A percentile compares a stretch with the other conserved stretches of the same genome.
phyloP scores from a whole-genome alignment of 2,113 vertebrate genomes.

The Tiliqua scincoides region DNA sequence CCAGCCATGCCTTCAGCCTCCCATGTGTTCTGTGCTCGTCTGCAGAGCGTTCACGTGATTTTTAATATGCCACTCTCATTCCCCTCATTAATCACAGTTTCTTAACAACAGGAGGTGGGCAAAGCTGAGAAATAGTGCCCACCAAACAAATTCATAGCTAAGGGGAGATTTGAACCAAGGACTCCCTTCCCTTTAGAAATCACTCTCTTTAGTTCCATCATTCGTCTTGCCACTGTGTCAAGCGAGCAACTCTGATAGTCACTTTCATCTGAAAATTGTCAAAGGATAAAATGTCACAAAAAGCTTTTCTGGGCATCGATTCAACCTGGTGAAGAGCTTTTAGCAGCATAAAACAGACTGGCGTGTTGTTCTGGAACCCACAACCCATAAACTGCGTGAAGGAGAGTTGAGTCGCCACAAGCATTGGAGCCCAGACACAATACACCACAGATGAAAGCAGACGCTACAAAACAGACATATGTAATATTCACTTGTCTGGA shows the following conservation, averaged over 20 bases:
- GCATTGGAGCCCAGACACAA: constrained; percentile 47
- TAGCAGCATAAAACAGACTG: constrained; percentile 14
- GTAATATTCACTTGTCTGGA: constrained; percentile 56
- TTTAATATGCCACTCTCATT: not conserved
- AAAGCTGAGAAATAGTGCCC: not conserved
- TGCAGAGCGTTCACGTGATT: too few species aligned
- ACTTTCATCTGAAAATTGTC: not conserved
- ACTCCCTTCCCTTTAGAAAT: not conserved
- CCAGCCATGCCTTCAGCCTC: too few species aligned
- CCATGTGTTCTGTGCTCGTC: too few species aligned
- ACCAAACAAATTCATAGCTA: not conserved
- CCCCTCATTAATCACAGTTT: not conserved
- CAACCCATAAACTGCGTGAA: constrained; percentile 32
- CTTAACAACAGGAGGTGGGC: not conserved
- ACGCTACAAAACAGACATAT: constrained; percentile 46
- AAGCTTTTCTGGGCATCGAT: constrained; percentile 3
- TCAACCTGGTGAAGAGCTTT: constrained; percentile 17
- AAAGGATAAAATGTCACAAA: not conserved
- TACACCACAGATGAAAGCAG: constrained; percentile 44
- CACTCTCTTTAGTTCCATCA: not conserved
- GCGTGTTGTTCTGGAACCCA: constrained; percentile 22
- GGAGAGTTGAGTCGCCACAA: constrained; percentile 35
- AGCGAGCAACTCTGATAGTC: not conserved
- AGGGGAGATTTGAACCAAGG: not conserved
- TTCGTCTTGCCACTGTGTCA: not conserved